phyloP scores from a whole-genome alignment of 1,140 invertebrate species.

The Hypothenemus hampei region DNA sequence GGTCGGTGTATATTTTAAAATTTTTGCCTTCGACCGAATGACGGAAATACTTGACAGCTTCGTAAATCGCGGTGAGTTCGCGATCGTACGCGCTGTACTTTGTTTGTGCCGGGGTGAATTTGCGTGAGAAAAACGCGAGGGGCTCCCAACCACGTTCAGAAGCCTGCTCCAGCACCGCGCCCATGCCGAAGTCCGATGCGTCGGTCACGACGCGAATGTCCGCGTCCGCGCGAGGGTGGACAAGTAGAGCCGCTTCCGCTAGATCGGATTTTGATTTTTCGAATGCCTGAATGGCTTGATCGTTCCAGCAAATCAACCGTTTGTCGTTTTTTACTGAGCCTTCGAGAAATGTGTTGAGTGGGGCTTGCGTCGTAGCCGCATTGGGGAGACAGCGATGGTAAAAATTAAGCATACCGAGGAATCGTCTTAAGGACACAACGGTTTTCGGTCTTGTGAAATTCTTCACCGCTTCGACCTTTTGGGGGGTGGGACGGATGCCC shows the following conservation, averaged over 20 bases:
- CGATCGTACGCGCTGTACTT: not conserved
- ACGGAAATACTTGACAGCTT: not conserved
- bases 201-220: not conserved
- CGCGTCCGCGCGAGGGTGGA: not conserved
- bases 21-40: not conserved
- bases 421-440: not conserved
- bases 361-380: not conserved
- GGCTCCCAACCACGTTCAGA: not conserved
- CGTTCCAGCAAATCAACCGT: not conserved
- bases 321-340: not conserved
- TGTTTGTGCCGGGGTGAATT: not conserved
- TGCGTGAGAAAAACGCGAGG: not conserved
- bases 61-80: slow-evolving; percentile 9
- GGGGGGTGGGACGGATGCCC: not conserved
- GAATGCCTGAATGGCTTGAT: not conserved
- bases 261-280: not conserved
- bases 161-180: not conserved
- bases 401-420: not conserved
- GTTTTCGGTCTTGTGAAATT: not conserved
- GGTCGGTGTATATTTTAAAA: not conserved
- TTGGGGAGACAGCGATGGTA: not conserved
- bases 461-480: not conserved
- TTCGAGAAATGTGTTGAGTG: not conserved
- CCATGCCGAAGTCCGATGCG: not conserved
- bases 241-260: not conserved